phyloP scores from a whole-genome alignment of 1,140 invertebrate species.

The Sesamia nonagrioides region DNA sequence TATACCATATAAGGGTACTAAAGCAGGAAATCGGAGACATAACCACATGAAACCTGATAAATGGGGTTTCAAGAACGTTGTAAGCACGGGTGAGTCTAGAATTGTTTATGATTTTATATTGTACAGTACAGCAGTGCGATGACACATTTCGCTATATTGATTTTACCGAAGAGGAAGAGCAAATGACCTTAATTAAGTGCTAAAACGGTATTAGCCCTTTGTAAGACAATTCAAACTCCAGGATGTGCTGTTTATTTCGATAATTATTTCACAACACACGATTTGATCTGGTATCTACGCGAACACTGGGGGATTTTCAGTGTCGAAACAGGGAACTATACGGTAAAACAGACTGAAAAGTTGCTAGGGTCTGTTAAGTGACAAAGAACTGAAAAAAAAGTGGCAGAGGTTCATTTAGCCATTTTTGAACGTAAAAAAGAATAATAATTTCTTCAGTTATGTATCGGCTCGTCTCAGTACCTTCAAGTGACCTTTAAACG shows the following conservation, averaged over 20 bases:
- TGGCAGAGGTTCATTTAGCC: conserved; percentile 44
- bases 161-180: background rate
- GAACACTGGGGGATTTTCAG: conserved; percentile 44
- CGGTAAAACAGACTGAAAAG: conserved; percentile 50
- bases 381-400: conserved; percentile 54
- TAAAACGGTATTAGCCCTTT: background rate
- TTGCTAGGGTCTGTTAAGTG: conserved; percentile 15
- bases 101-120: background rate
- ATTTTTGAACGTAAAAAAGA: no score
- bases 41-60: background rate
- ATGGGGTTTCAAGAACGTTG: background rate
- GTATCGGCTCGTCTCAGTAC: no score
- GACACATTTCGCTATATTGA: background rate
- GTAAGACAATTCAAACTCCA: background rate
- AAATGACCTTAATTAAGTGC: background rate
- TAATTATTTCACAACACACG: conserved; percentile 1
- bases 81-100: background rate
- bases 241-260: conserved; percentile 5
- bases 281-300: conserved; percentile 3
- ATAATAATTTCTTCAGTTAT: no score
- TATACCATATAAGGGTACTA: background rate
- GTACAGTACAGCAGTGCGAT: background rate
- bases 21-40: background rate
- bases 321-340: conserved; percentile 51
- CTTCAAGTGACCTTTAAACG: no score